Percentiles rank a stretch among this genome's conserved stretches.
These are phyloP conservation scores for Pitangus sulphuratus DNA, from an alignment of 2,797 vertebrate species.

Conservation along the genomic window DNA sequence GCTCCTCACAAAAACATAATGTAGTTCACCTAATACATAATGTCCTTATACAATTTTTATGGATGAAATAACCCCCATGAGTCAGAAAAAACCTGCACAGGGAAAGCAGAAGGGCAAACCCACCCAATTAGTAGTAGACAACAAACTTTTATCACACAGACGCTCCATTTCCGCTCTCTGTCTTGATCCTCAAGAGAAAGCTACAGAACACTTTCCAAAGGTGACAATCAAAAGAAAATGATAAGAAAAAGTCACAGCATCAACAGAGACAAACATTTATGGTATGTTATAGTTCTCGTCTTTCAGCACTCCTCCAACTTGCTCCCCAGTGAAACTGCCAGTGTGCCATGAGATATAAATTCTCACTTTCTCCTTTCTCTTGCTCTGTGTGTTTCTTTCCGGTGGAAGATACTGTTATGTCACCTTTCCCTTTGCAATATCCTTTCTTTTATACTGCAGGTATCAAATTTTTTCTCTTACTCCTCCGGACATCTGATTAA, in stretches of 20 bases:
- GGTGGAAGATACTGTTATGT: background rate
- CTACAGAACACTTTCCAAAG: background rate
- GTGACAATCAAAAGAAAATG: background rate
- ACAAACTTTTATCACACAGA: background rate
- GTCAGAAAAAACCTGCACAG: background rate
- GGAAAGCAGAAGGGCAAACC: background rate
- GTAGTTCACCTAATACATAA: background rate
- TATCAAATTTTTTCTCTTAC: fast-evolving
- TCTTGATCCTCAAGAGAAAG: background rate
- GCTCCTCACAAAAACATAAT: background rate
- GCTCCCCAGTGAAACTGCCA: background rate
- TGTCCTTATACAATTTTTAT: background rate
- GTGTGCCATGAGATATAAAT: background rate
- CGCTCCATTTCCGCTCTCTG: background rate
- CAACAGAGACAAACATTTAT: background rate
- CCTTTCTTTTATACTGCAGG: background rate
- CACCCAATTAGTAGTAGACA: background rate
- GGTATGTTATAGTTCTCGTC: background rate
- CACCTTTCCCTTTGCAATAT: background rate
- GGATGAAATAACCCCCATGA: background rate
- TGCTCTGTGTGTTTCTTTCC: background rate
- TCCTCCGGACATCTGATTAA: background rate
- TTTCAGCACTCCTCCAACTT: background rate
- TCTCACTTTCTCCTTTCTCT: background rate
- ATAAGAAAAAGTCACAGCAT: background rate